Conservation (phyloP, 2,888 invertebrate genomes). For the Deladenus siricidicola region DNA sequence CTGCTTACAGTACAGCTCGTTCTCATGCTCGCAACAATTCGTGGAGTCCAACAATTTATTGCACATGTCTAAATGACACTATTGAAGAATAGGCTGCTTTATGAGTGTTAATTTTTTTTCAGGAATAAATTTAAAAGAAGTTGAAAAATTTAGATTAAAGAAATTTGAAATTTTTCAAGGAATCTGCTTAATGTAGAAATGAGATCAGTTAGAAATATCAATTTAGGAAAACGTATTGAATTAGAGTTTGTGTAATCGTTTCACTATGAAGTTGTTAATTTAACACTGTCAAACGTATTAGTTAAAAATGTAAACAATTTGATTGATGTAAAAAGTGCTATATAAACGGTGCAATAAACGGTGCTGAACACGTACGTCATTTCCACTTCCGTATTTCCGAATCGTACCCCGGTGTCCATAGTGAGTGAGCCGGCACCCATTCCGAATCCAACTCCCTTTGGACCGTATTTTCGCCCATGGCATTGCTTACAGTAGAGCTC, state of each 20-base stretch:
- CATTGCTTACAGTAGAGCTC: constrained; percentile 57
- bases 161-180: constrained; percentile 5
- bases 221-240: neutral
- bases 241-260: neutral
- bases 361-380: constrained; percentile 52
- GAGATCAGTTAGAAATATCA: too few species aligned
- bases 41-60: constrained; percentile 88
- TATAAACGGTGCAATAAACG: too few species aligned
- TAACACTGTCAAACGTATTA: neutral
- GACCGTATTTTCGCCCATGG: constrained; percentile 94
- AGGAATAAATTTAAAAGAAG: constrained; percentile 57
- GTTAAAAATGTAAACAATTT: neutral
- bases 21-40: constrained; percentile 86
- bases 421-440: constrained; percentile 93
- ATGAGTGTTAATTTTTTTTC: constrained; percentile 75
- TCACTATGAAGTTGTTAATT: neutral
- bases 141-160: constrained; percentile 48
- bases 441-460: constrained; percentile 92
- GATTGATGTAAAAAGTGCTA: neutral
- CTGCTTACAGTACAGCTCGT: constrained; percentile 75
- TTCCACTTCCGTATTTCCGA: constrained; percentile 59
- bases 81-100: too few species aligned
- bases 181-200: too few species aligned
- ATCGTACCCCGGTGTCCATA: constrained; percentile 86
- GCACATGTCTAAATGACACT: constrained; percentile 68